Conservation (phyloP, 2,888 invertebrate genomes). For the Monopis laevigella region DNA sequence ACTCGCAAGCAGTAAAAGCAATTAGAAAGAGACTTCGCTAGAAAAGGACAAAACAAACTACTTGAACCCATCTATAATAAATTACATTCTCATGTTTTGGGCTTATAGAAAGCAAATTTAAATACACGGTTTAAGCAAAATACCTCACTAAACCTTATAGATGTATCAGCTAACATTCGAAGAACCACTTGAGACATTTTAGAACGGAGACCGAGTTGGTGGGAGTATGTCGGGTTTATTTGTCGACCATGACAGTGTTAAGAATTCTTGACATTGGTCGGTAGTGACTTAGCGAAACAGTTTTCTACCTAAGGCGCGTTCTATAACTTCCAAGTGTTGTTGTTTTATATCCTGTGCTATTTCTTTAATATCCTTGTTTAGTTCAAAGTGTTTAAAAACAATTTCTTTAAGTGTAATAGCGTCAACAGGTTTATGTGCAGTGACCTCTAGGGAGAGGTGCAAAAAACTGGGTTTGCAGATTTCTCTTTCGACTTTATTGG, state of each 20-base stretch:
- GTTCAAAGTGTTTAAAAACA: no score
- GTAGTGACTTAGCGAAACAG: slow-evolving; percentile 17
- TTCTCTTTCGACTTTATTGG: slow-evolving; percentile 22
- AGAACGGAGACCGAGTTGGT: no score
- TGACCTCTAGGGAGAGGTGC: slow-evolving; percentile 23
- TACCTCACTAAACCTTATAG: neutral
- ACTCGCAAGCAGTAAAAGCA: slow-evolving; percentile 1
- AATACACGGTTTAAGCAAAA: neutral
- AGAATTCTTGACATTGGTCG: slow-evolving; percentile 23
- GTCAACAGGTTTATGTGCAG: slow-evolving; percentile 11
- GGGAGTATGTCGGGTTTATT: slow-evolving; percentile 19
- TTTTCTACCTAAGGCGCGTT: no score
- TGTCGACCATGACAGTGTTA: slow-evolving; percentile 30
- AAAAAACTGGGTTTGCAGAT: slow-evolving; percentile 21
- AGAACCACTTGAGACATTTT: no score
- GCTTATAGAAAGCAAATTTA: slow-evolving; percentile 9
- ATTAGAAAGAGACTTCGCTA: neutral
- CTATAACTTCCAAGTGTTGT: no score
- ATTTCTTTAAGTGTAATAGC: no score
- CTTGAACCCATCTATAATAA: no score
- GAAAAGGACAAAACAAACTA: neutral
- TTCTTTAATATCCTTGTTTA: no score
- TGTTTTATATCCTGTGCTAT: no score
- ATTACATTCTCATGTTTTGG: slow-evolving; percentile 3
- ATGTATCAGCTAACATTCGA: no score